Percentiles rank a stretch among this genome's conserved stretches.
phyloP scores from a whole-genome alignment of 2,888 invertebrate genomes.

The Incurvaria masculella region DNA sequence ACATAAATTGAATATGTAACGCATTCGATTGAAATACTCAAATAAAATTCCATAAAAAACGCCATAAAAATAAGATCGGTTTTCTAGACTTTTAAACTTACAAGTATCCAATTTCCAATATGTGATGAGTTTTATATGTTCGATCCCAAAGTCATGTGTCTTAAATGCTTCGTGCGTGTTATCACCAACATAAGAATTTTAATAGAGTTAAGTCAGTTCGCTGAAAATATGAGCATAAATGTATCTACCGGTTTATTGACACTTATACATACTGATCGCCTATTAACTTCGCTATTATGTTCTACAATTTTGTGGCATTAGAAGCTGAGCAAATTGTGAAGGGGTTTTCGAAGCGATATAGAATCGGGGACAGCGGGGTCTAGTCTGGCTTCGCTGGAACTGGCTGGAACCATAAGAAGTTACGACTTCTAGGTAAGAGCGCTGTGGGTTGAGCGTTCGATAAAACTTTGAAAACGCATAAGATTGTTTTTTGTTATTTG shows the following conservation, averaged over 20 bases:
- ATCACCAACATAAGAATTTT: not conserved
- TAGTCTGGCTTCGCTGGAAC: not conserved
- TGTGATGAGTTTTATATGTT: no score
- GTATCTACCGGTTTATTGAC: slow-evolving; percentile 3
- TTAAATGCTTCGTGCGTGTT: not conserved
- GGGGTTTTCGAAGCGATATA: no score
- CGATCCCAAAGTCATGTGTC: not conserved
- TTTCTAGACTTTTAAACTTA: no score
- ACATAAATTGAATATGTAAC: no score
- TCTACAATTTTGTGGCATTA: slow-evolving; percentile 29
- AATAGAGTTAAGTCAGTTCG: not conserved
- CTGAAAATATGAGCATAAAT: not conserved
- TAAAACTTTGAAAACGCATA: no score
- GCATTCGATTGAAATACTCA: no score
- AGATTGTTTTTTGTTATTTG: no score
- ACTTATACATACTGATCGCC: slow-evolving; percentile 23
- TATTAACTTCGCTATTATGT: slow-evolving; percentile 22
- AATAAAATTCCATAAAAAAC: no score
- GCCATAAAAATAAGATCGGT: no score
- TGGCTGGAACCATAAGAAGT: not conserved
- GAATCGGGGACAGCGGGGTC: not conserved
- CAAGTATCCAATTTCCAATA: no score
- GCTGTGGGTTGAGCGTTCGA: no score
- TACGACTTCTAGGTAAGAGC: not conserved
- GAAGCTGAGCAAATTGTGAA: not conserved